A percentile compares a stretch with the other conserved stretches of the same genome.
Conservation (phyloP, 2,888 invertebrate species). For the Beris morrisii region DNA sequence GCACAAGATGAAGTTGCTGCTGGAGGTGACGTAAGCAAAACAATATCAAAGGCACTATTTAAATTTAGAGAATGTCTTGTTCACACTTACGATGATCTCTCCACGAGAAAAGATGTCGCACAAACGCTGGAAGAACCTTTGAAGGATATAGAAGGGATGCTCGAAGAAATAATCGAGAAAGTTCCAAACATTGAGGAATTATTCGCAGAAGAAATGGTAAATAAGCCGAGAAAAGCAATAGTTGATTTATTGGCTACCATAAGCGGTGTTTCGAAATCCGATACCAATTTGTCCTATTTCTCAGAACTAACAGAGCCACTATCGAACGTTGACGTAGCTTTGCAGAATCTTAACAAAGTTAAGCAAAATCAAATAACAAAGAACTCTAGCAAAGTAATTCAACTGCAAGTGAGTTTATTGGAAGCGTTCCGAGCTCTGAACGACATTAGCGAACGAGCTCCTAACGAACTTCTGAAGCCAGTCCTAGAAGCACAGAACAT, state of each 20-base stretch:
- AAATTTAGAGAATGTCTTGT: slow-evolving; percentile 52
- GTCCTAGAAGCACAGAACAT: slow-evolving; percentile 31
- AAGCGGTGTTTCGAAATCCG: background rate
- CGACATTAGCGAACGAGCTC: slow-evolving; percentile 26
- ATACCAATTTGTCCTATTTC: background rate
- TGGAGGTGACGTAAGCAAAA: slow-evolving; percentile 37
- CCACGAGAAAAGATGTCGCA: slow-evolving; percentile 44
- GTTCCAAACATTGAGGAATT: slow-evolving; percentile 54
- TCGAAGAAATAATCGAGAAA: slow-evolving; percentile 51
- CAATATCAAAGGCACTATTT: slow-evolving; percentile 50
- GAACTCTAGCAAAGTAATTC: slow-evolving; percentile 16
- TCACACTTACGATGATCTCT: slow-evolving; percentile 50
- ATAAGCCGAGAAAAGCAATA: slow-evolving; percentile 48
- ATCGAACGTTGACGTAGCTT: background rate
- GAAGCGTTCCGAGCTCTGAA: slow-evolving; percentile 28
- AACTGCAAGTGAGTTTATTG: slow-evolving; percentile 33
- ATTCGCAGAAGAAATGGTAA: slow-evolving; percentile 56
- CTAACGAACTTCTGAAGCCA: slow-evolving; percentile 19
- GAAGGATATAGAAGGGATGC: slow-evolving; percentile 49
- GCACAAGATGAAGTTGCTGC: slow-evolving; percentile 37
- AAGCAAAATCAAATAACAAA: background rate
- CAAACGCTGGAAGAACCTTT: slow-evolving; percentile 42
- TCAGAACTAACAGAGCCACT: background rate
- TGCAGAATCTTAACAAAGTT: background rate
- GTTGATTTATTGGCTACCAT: slow-evolving; percentile 42